Percentiles rank a stretch among this genome's conserved stretches.
Evolutionary conservation across 2,888 invertebrate genomes (phyloP).

Genomic region (Patella caerulea): DNA sequence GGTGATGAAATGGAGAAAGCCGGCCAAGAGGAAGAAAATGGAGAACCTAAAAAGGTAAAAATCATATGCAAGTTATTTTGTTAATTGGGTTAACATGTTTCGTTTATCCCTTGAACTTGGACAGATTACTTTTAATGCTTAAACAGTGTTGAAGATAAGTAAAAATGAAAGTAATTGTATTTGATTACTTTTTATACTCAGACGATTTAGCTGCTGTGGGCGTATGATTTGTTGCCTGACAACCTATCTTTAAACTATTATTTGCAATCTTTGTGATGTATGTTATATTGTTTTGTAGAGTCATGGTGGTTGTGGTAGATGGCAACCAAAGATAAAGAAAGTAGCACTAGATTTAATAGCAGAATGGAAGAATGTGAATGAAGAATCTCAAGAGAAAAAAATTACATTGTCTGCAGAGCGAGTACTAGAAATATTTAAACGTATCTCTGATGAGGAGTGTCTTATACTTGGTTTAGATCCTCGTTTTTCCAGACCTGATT

Average conservation of each 20-base stretch:
- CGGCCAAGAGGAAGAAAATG: conserved; percentile 47
- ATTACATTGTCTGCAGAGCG: conserved; percentile 93
- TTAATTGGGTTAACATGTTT: no score
- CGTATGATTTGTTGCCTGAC: no score
- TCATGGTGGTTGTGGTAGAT: conserved; percentile 98
- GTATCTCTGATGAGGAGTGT: conserved; percentile 89
- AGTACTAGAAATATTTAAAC: conserved; percentile 95
- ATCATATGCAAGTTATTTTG: no score
- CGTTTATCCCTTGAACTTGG: no score
- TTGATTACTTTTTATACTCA: no score
- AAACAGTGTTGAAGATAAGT: neutral
- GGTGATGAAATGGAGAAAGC: conserved; percentile 95
- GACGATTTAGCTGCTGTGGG: no score
- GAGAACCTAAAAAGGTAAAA: conserved; percentile 73
- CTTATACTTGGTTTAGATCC: conserved; percentile 96
- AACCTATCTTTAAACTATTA: no score
- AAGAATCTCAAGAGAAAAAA: conserved; percentile 96
- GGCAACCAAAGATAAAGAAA: conserved; percentile 93
- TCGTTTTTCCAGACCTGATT: conserved; percentile 93
- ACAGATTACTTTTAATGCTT: neutral
- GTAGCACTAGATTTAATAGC: conserved; percentile 93
- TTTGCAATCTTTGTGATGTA: no score
- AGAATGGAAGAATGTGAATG: conserved; percentile 98
- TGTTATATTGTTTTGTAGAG: conserved; percentile 69
- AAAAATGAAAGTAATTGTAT: no score